Base-by-base conservation (phyloP, 1,140 invertebrate genomes). In the Caenorhabditis inopinata region DNA sequence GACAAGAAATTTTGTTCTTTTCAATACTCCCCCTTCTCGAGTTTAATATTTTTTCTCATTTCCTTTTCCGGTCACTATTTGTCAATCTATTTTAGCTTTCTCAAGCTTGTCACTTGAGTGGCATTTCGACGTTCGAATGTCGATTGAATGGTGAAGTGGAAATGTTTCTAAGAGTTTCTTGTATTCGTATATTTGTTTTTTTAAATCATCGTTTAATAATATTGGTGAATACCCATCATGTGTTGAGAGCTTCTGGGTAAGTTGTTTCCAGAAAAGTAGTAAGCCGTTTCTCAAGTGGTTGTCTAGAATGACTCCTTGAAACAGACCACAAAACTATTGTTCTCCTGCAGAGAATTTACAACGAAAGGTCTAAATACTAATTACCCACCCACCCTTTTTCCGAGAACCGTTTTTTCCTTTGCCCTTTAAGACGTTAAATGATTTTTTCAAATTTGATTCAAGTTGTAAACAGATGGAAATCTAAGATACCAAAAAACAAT, bases 251-350 rank as follows among this genome's bases (percentile, higher is more conserved):
- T 25, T 25, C 49, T 62, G 18, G n/a, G n/a, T n/a, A n/a, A n/a
- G n/a, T n/a, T n/a, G n/a, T n/a, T n/a, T 2, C 53, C 53, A 11
- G 27, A 12, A 14, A 12, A 62, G 53, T 16, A 62, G 53, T 62
- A 1, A 16, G 2, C 25, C n/a, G 53, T 32, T 62, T 62, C 53
- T 62, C 53, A 62, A 62, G 53, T 62, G 53, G 53, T 25, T n/a
- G 53, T 14, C 53, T 53, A 35, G 35, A 62, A 16, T n/a, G 18
- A 16, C 27, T 53, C 25, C 49, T 53, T 25, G 27, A 53, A 53
- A 53, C 53, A 29, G 29, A 62, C 53, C 53, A 62, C n/a, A 62
- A 58, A 62, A 62, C 53, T 62, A 62, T 53, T 27, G 27, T 25
- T 53, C 49, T 53, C 49, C 14, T 53, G 25, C 14, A 27, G 11